Evolutionary conservation across 2,797 vertebrate genomes (phyloP).

Genomic region (Smutsia gigantea): DNA sequence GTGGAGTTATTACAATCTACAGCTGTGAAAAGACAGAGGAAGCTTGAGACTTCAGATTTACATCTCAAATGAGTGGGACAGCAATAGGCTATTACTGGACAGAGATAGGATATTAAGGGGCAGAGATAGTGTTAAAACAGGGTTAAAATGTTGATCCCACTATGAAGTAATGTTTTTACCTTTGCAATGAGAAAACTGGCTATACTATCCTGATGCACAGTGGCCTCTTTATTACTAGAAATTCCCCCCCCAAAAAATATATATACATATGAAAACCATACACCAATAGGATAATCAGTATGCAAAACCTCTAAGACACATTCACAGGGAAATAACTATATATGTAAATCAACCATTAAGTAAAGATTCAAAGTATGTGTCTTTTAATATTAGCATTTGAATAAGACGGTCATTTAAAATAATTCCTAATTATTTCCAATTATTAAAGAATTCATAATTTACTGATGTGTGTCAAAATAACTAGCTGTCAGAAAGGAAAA

Average conservation of each 20-base stretch:
- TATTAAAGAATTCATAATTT: slow-evolving; percentile 44
- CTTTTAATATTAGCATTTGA: slow-evolving; percentile 1
- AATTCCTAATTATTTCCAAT: not conserved
- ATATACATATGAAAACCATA: not conserved
- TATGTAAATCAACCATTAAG: not conserved
- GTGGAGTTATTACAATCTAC: not conserved
- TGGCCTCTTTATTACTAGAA: not conserved
- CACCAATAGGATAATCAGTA: not conserved
- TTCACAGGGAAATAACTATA: not conserved
- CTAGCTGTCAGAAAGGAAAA: slow-evolving; percentile 8
- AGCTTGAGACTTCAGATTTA: not conserved
- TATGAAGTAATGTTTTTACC: not conserved
- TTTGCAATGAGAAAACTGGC: not conserved
- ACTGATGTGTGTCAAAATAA: slow-evolving; percentile 29
- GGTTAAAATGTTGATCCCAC: not conserved
- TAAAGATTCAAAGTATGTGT: not conserved
- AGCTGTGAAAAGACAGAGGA: not conserved
- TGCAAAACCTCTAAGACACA: not conserved
- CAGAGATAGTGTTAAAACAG: not conserved
- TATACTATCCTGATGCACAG: not conserved
- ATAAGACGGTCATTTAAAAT: slow-evolving; percentile 33
- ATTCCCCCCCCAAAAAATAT: too few relatives aligned
- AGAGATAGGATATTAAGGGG: not conserved
- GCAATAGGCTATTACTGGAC: not conserved
- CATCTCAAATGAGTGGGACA: not conserved